Evolutionary conservation across 2,888 invertebrate genomes (phyloP).

Genomic region (Cordilura impudica): DNA sequence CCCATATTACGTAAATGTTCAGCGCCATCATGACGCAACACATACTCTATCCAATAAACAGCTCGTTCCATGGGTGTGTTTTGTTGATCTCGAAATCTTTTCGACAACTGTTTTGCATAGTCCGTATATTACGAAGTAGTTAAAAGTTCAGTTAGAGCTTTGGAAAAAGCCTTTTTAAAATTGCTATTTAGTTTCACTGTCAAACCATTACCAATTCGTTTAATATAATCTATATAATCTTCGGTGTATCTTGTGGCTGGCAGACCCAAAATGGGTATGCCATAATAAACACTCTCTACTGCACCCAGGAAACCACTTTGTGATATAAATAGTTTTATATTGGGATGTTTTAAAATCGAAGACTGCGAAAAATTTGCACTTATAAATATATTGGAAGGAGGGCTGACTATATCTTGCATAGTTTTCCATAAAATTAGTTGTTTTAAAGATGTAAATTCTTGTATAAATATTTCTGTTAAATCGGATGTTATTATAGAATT

Average conservation of each 20-base stretch:
- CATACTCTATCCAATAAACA: constrained; percentile 2
- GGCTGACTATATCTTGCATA: neutral
- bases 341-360: constrained; percentile 6
- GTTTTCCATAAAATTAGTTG: constrained; percentile 16
- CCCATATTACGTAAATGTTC: constrained; percentile 1
- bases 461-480: neutral
- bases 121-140: neutral
- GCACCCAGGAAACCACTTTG: constrained; percentile 79
- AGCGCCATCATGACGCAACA: too few species aligned
- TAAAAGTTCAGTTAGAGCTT: neutral
- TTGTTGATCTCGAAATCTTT: constrained; percentile 16
- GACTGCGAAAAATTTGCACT: neutral
- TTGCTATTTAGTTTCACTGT: neutral
- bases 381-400: neutral
- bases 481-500: neutral
- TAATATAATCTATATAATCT: constrained; percentile 22
- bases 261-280: constrained; percentile 76
- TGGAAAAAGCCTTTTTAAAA: neutral
- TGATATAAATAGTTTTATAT: constrained; percentile 77
- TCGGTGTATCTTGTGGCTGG: constrained; percentile 59
- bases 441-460: neutral
- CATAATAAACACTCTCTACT: constrained; percentile 77
- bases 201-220: constrained; percentile 27
- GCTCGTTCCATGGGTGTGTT: neutral
- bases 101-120: neutral